Percentiles rank a stretch among this genome's conserved stretches.
These are phyloP conservation scores for Episyrphus balteatus DNA, from an alignment of 1,140 invertebrate species.

Conservation along the genomic window DNA sequence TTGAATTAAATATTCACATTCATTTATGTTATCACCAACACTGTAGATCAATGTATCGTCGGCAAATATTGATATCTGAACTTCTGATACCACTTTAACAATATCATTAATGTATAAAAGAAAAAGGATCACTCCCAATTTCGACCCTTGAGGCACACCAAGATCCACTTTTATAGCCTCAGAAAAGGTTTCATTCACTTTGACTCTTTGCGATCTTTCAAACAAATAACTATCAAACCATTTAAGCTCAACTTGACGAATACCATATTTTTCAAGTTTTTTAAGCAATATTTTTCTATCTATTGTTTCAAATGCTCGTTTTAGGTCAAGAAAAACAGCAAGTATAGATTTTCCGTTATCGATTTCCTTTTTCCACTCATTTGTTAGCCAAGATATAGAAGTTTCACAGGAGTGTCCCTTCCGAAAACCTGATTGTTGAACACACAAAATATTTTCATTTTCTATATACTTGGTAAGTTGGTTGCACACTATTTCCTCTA, in stretches of 20 bases:
- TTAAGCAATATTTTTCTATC: too few relatives aligned
- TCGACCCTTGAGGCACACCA: slow-evolving; percentile 10
- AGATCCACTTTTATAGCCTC: neutral
- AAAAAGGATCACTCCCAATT: slow-evolving; percentile 6
- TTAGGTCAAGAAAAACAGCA: too few relatives aligned
- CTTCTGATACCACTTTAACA: neutral
- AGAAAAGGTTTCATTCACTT: slow-evolving; percentile 16
- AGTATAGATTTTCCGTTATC: too few relatives aligned
- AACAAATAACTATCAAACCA: too few relatives aligned
- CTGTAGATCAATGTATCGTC: neutral
- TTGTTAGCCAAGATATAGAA: too few relatives aligned
- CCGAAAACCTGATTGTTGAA: neutral
- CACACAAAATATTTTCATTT: slow-evolving; percentile 12
- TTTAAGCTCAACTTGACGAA: too few relatives aligned
- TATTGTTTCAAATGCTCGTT: too few relatives aligned
- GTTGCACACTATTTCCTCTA: slow-evolving; percentile 15
- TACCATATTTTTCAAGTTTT: too few relatives aligned
- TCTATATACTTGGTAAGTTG: slow-evolving; percentile 13
- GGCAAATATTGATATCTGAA: neutral
- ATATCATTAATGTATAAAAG: neutral
- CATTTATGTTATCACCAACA: neutral
- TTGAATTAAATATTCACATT: neutral
- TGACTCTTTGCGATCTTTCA: too few relatives aligned
- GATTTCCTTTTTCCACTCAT: too few relatives aligned
- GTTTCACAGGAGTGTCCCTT: too few relatives aligned